phyloP scores from a whole-genome alignment of 2,797 vertebrate species.

The Euphonia xanthogaster region DNA sequence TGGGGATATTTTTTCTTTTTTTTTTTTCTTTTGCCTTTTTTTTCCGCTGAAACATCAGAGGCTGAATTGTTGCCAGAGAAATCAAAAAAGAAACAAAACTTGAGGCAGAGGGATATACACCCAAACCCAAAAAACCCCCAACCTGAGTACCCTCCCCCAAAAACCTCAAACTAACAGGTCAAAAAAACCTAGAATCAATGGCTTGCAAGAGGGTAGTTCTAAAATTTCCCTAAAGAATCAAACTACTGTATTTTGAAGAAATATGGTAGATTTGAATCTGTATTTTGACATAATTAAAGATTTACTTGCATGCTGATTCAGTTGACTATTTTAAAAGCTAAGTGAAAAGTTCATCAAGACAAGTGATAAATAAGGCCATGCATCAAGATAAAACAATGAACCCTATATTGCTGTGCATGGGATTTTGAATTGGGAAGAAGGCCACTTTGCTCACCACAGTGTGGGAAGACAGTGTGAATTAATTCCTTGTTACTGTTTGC shows the following conservation, averaged over 20 bases:
- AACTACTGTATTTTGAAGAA: not conserved
- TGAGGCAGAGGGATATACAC: not conserved
- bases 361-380: not conserved
- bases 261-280: not conserved
- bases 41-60: not conserved
- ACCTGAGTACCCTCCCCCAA: accelerated
- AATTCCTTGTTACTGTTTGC: constrained; percentile 5
- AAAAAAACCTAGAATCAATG: not conserved
- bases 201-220: not conserved
- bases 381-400: not conserved
- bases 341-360: not conserved
- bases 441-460: not conserved
- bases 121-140: accelerated
- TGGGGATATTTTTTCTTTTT: not conserved
- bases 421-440: not conserved
- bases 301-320: not conserved
- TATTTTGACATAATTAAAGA: not conserved
- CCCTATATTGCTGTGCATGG: not conserved
- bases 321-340: not conserved
- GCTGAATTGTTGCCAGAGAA: not conserved
- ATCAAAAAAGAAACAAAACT: not conserved
- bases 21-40: not conserved
- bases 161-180: accelerated
- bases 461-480: constrained; percentile 16
- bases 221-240: not conserved